These are phyloP conservation scores for Hypomecis atomaria DNA, from an alignment of 2,888 invertebrate genomes.

Conservation along the genomic window DNA sequence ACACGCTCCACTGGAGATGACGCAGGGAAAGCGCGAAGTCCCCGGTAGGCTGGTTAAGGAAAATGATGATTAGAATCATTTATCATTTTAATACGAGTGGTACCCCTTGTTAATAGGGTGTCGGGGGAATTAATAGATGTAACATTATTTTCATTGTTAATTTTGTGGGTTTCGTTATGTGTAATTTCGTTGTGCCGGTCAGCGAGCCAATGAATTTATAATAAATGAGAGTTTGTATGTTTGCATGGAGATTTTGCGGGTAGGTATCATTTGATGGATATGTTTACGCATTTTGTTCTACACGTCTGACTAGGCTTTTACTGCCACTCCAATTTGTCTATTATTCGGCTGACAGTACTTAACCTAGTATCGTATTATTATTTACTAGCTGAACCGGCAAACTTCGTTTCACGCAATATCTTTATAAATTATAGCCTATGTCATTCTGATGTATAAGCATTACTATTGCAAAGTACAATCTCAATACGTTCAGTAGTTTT, in stretches of 20 bases:
- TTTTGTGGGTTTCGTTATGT: conserved; percentile 69
- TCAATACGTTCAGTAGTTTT: no score
- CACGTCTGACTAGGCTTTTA: no score
- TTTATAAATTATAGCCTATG: no score
- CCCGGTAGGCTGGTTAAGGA: conserved; percentile 51
- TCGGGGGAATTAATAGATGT: conserved; percentile 78
- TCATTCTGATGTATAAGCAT: no score
- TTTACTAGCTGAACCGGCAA: no score
- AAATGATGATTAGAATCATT: conserved; percentile 79
- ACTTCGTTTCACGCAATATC: no score
- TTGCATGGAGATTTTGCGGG: not conserved
- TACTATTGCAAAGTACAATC: no score
- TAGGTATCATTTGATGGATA: not conserved
- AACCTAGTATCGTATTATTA: no score
- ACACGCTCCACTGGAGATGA: conserved; percentile 27
- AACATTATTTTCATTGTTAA: conserved; percentile 80
- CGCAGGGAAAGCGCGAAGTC: conserved; percentile 18
- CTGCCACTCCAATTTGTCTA: no score
- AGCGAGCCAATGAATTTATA: conserved; percentile 54
- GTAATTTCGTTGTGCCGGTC: conserved; percentile 60
- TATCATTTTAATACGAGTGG: conserved; percentile 81
- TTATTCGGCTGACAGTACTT: no score
- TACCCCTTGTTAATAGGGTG: conserved; percentile 78
- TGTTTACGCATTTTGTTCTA: not conserved
- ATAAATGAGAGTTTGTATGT: conserved; percentile 39